A percentile compares a stretch with the other conserved stretches of the same genome.
These are phyloP conservation scores for Galendromus occidentalis DNA, from an alignment of 1,140 invertebrate species.

Conservation along the genomic window DNA sequence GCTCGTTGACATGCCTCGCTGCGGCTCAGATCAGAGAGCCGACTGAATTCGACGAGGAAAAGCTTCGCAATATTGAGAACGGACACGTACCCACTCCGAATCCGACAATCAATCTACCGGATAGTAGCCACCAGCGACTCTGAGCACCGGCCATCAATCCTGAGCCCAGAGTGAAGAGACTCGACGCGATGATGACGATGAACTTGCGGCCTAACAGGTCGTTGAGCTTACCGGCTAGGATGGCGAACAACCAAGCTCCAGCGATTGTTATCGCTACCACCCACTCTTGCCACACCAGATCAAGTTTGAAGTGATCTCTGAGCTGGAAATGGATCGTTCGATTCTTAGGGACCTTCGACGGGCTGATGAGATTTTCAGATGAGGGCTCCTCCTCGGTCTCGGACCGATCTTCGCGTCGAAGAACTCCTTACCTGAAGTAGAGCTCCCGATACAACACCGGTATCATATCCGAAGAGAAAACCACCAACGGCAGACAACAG, in stretches of 20 bases:
- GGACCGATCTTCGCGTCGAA: constrained; percentile 15
- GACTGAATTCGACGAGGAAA: no score
- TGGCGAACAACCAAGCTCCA: constrained; percentile 33
- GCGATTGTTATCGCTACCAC: constrained; percentile 33
- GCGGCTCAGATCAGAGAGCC: no score
- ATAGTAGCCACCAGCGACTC: constrained; percentile 32
- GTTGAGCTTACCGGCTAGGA: constrained; percentile 33
- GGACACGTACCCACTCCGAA: constrained; percentile 36
- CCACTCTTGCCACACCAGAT: constrained; percentile 33
- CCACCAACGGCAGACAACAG: constrained; percentile 38
- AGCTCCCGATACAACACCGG: constrained; percentile 42
- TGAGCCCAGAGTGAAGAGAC: constrained; percentile 37
- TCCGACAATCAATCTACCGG: constrained; percentile 38
- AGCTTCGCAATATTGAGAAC: no score
- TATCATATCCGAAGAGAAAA: constrained; percentile 46
- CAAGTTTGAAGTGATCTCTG: constrained; percentile 30
- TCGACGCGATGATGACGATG: constrained; percentile 35
- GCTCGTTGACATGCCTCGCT: no score
- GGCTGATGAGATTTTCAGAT: constrained; percentile 7
- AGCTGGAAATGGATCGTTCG: constrained; percentile 11
- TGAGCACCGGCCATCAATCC: constrained; percentile 34
- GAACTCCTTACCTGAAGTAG: constrained; percentile 31
- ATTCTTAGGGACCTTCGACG: neutral
- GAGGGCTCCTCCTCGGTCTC: constrained; percentile 15
- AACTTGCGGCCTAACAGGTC: constrained; percentile 35